Percentiles rank a stretch among this genome's conserved stretches.
Conservation (phyloP, 1,140 invertebrate species). For the Drusus annulatus region DNA sequence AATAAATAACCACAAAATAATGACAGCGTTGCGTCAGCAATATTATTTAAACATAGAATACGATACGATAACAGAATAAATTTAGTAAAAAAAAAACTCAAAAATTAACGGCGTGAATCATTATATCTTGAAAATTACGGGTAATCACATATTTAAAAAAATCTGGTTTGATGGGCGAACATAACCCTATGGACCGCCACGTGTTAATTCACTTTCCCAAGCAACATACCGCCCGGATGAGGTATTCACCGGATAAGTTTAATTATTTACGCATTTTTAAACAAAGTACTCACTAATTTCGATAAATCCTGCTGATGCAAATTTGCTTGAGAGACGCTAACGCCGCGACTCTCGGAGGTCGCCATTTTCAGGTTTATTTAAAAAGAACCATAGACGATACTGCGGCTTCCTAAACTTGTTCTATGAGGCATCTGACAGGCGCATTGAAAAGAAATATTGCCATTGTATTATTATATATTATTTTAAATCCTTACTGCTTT, state of each 20-base stretch:
- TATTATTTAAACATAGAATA: background rate
- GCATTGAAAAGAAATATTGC: background rate
- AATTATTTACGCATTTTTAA: constrained; percentile 9
- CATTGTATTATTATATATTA: background rate
- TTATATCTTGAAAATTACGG: background rate
- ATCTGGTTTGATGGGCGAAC: constrained; percentile 31
- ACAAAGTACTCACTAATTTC: constrained; percentile 66
- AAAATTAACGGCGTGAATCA: background rate
- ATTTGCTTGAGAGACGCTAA: constrained; percentile 64
- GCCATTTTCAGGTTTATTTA: constrained; percentile 62
- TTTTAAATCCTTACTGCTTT: too few species aligned
- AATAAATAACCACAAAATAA: constrained; percentile 25
- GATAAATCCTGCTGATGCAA: constrained; percentile 72
- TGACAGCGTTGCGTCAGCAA: constrained; percentile 22
- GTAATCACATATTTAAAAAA: background rate
- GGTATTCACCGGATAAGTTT: background rate
- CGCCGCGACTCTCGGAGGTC: constrained; percentile 65
- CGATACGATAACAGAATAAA: background rate
- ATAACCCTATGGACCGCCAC: constrained; percentile 46
- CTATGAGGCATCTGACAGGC: constrained; percentile 28
- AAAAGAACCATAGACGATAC: constrained; percentile 28
- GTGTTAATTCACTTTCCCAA: constrained; percentile 42
- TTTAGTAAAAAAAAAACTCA: background rate
- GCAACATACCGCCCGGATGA: background rate
- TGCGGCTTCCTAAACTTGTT: background rate